Evolutionary conservation across 2,113 vertebrate genomes (phyloP).

Genomic region (Murina feae): DNA sequence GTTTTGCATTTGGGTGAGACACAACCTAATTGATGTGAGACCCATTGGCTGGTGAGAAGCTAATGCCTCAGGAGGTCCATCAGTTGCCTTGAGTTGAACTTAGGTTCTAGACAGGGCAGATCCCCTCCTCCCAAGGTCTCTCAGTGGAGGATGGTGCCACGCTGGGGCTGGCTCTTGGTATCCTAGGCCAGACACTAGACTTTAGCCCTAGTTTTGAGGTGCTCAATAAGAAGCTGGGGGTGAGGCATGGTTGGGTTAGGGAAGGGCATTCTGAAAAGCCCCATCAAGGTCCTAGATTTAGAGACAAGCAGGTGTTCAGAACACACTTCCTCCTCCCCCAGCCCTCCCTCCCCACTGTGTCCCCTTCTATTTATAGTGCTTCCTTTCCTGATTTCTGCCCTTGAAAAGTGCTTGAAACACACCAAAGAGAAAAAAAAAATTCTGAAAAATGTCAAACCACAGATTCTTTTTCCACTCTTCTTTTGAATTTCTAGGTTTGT

Average conservation of each 20-base stretch:
- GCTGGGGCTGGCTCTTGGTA: background rate
- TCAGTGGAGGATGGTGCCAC: background rate
- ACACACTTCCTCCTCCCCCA: background rate
- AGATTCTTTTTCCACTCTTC: constrained; percentile 35
- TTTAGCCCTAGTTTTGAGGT: background rate
- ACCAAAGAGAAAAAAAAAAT: background rate
- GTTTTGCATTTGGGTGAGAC: background rate
- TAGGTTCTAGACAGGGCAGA: background rate
- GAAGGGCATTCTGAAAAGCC: background rate
- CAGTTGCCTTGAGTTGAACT: background rate
- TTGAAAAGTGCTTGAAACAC: constrained; percentile 36
- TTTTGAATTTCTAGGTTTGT: constrained; percentile 55
- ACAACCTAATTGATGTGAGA: background rate
- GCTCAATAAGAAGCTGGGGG: background rate
- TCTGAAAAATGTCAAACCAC: constrained; percentile 62
- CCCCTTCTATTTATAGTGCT: constrained; percentile 62
- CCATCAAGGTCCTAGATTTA: background rate
- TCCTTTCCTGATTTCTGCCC: constrained; percentile 25
- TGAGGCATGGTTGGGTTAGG: background rate
- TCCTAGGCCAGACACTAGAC: background rate
- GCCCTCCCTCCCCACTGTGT: background rate
- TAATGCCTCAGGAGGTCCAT: background rate
- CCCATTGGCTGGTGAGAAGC: too few species aligned
- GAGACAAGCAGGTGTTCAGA: background rate
- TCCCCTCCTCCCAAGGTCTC: background rate